These are phyloP conservation scores for Mesaphorura yosii DNA, from an alignment of 1,140 invertebrate genomes.

Conservation along the genomic window DNA sequence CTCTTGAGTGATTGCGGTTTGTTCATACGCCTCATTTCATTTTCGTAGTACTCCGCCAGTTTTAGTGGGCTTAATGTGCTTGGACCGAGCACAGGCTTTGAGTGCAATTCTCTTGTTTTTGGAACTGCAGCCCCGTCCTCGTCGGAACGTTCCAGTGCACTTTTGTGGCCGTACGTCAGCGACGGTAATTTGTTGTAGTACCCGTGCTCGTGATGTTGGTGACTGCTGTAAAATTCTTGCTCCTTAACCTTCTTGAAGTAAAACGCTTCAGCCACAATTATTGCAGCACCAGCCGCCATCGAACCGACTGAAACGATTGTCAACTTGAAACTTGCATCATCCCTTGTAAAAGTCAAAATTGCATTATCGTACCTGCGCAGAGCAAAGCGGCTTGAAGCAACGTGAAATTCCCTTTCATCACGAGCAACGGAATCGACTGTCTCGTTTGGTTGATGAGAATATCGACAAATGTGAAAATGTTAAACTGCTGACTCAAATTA, in stretches of 20 bases:
- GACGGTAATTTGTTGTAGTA: background rate
- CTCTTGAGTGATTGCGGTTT: slow-evolving; percentile 1
- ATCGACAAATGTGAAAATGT: slow-evolving; percentile 9
- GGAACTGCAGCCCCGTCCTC: too few relatives aligned
- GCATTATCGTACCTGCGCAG: too few relatives aligned
- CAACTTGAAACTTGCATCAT: too few relatives aligned
- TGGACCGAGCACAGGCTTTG: too few relatives aligned
- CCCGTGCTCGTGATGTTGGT: too few relatives aligned
- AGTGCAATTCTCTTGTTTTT: too few relatives aligned
- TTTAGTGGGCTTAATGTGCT: background rate
- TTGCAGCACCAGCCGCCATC: slow-evolving; percentile 10
- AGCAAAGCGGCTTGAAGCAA: slow-evolving; percentile 17
- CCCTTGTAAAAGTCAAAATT: too few relatives aligned
- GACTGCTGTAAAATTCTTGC: background rate
- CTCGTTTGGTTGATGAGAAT: slow-evolving; percentile 13
- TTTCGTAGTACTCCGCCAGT: background rate
- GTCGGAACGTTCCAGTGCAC: too few relatives aligned
- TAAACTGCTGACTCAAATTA: background rate
- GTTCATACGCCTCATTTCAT: background rate
- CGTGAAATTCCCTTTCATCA: slow-evolving; percentile 15
- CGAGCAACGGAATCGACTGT: background rate
- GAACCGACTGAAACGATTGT: too few relatives aligned
- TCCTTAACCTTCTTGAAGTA: slow-evolving; percentile 10
- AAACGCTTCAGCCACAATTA: slow-evolving; percentile 12
- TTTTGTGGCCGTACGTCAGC: background rate